Evolutionary conservation across 1,140 invertebrate species (phyloP), one percentile per base, ranked within the genome.

Genomic region (Aphelenchoides fujianensis): DNA sequence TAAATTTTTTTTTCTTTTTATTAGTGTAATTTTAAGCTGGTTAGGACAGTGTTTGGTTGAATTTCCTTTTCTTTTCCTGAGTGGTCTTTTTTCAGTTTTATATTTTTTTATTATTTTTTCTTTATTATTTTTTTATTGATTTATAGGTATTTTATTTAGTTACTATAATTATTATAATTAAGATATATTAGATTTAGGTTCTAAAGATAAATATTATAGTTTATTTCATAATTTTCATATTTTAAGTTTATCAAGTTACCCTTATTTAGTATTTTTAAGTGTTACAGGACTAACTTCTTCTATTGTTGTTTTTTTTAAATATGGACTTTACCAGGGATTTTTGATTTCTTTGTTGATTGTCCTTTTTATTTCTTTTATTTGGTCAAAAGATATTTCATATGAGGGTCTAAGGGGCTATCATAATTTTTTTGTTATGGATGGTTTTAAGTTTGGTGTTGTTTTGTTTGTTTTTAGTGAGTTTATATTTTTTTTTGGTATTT

Each of bases 21-120:
- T 83, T 75, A 81, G 88, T 73, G 85, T 89, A 78, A 76, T 89
- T 82, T 84, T 90, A 86, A 90, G 88, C 1, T 90, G 89, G 89
- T 88, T 89, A 85, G 89, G 89, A 77, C 88, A 88, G 2, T 87
- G 86, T 78, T 87, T 88, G 32, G 87, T 89, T 28, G 88, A 89
- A 88, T 75, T 83, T 30, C 89, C 89, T 61, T 73, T 28, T 73
- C 12, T 73, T 9, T 75, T 75, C 73, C 76, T 73, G 73, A 73
- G 74, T 27, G 16, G 9, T 12, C 76, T 73, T 67, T 75, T 73
- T 23, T 73, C 63, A 72, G 16, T 77, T 75, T 70, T 73, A 12
- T 73, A 76, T 73, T 77, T 73, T 73, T 75, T 76, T 69, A 36
- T 67, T 28, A 1, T 71, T 0, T 68, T 30, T 73, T 71, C 7